Conservation (phyloP, 2,113 vertebrate species). For the Tinamus guttatus region DNA sequence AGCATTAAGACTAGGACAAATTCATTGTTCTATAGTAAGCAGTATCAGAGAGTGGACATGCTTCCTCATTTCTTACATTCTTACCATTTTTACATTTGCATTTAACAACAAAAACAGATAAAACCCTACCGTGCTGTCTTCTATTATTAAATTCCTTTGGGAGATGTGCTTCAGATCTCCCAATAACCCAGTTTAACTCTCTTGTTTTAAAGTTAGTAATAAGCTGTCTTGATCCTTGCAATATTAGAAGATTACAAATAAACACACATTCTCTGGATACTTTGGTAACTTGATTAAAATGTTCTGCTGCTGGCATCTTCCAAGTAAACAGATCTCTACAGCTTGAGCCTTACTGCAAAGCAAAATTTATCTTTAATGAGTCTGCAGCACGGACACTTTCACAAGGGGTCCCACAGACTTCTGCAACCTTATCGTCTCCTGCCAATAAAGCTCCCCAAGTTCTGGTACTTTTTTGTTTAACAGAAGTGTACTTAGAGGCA, state of each 20-base stretch:
- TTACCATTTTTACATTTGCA: conserved; percentile 41
- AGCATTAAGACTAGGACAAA: background rate
- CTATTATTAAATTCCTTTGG: conserved; percentile 64
- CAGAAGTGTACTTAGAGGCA: background rate
- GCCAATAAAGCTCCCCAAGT: background rate
- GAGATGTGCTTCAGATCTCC: background rate
- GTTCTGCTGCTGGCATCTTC: conserved; percentile 28
- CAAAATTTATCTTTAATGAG: background rate
- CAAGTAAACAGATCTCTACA: conserved; percentile 22
- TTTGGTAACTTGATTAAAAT: conserved; percentile 40
- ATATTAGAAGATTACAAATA: conserved; percentile 51
- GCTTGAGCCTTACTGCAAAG: background rate
- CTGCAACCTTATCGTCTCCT: background rate
- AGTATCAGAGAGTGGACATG: background rate
- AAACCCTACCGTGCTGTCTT: background rate
- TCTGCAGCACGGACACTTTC: background rate
- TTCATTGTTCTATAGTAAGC: background rate
- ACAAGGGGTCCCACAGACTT: background rate
- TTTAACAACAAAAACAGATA: conserved; percentile 10
- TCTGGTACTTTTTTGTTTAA: background rate
- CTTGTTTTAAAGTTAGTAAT: conserved; percentile 16
- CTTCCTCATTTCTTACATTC: conserved; percentile 54
- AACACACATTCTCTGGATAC: conserved; percentile 66
- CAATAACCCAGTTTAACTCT: conserved; percentile 21
- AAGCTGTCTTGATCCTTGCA: conserved; percentile 51